Evolutionary conservation across 2,797 vertebrate species (phyloP), one percentile per base, ranked within the genome.

Genomic region (Zalophus californianus): DNA sequence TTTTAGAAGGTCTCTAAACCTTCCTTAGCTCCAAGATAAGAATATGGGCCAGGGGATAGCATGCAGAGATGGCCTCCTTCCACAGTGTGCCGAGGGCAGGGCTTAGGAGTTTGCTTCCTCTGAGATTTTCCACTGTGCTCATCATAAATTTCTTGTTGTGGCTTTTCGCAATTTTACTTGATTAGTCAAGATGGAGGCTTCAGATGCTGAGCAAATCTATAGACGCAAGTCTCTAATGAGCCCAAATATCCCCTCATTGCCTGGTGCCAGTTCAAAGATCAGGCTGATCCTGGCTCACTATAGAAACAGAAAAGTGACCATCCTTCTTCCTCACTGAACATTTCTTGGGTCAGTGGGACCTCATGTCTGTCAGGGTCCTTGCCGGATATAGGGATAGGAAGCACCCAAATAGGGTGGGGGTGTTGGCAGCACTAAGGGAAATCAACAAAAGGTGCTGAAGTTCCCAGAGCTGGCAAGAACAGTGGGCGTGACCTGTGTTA

Each of bases 131-230:
- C 18, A 25, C 32, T 90, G 12, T 23, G 44, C 9, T 87, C n/a
- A 25, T 82, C 21, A 73, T 62, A 86, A 80, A 93, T 15, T 23
- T 64, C 70, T 77, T 35, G 66, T 75, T 66, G 44, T 0, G 89
- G 23, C 6, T 56, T 91, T 86, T 95, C 82, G 68, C 18, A 50
- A 75, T 56, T 88, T 79, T 41, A 68, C 93, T 78, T 89, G 60
- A 82, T 87, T 86, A 66, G 21, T 58, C 27, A 75, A 54, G 58
- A 64, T 60, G n/a, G 54, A 94, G 25, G n/a, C 23, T 79, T 86
- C 23, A 54, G 52, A 75, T 77, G 75, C 32, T 73, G 48, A 60
- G 54, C 58, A 84, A 84, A 79, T 87, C 21, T 44, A 64, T 32
- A 91, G 29, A 66, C 87, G 16, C 27, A 48, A 13, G 27, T 54